These are phyloP conservation scores for Gonioctena quinquepunctata DNA, from an alignment of 1,140 invertebrate species.

Conservation along the genomic window DNA sequence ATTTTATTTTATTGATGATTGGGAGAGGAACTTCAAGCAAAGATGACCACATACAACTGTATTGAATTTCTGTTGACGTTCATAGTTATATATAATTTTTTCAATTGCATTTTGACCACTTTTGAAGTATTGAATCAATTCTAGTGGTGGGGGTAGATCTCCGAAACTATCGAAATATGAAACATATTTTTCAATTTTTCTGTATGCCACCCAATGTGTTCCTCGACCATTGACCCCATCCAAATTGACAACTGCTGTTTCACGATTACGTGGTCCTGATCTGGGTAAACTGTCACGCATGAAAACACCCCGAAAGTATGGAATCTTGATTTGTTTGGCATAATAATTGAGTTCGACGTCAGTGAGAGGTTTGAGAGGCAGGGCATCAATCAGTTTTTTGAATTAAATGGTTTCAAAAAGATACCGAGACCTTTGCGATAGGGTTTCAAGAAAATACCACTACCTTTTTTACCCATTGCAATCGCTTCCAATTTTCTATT, in stretches of 20 bases:
- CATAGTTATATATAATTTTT: too few species aligned
- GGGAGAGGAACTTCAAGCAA: too few species aligned
- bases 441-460: slow-evolving; percentile 46
- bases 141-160: too few species aligned
- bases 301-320: slow-evolving; percentile 50
- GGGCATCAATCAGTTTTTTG: slow-evolving; percentile 37
- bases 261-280: slow-evolving; percentile 26
- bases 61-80: too few species aligned
- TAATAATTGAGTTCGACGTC: slow-evolving; percentile 38
- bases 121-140: too few species aligned
- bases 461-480: slow-evolving; percentile 41
- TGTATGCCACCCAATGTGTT: slow-evolving; percentile 55
- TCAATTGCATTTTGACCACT: too few species aligned
- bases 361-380: slow-evolving; percentile 37
- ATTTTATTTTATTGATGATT: too few species aligned
- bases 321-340: slow-evolving; percentile 33
- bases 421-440: slow-evolving; percentile 5
- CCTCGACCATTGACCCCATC: slow-evolving; percentile 41
- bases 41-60: too few species aligned
- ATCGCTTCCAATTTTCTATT: slow-evolving; percentile 50
- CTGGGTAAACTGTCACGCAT: slow-evolving; percentile 48
- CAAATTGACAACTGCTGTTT: slow-evolving; percentile 51
- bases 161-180: too few species aligned
- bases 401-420: background rate
- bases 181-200: too few species aligned